Evolutionary conservation across 2,113 vertebrate species (phyloP).

Genomic region (Taxidea taxus): DNA sequence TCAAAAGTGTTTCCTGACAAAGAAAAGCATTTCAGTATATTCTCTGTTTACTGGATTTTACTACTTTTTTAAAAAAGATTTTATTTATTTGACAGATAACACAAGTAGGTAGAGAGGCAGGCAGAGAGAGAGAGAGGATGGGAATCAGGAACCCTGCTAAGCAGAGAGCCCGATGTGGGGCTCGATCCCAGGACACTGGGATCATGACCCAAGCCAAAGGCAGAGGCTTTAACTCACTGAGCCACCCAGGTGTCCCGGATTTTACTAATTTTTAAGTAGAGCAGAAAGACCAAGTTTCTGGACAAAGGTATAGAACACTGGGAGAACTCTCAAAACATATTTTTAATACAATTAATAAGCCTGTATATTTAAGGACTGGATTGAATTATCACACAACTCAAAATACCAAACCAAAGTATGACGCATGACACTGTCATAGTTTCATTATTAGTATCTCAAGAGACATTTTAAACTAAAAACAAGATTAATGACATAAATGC

Average conservation of each 20-base stretch:
- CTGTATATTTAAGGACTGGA: not conserved
- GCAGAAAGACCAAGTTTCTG: not conserved
- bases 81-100: too few species aligned
- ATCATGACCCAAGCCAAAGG: too few species aligned
- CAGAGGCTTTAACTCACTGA: too few species aligned
- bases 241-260: too few species aligned
- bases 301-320: not conserved
- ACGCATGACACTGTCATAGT: not conserved
- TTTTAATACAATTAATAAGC: not conserved
- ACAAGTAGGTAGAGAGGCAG: too few species aligned
- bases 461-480: not conserved
- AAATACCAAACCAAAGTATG: not conserved
- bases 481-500: not conserved
- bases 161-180: too few species aligned
- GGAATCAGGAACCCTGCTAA: too few species aligned
- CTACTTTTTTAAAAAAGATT: too few species aligned
- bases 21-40: not conserved
- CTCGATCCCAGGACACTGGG: too few species aligned
- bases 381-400: not conserved
- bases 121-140: too few species aligned
- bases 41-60: not conserved
- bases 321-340: not conserved
- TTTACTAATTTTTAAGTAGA: not conserved
- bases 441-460: not conserved
- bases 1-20: not conserved